phyloP scores from a whole-genome alignment of 2,888 invertebrate species.

The Lasioglossum zephyrum region DNA sequence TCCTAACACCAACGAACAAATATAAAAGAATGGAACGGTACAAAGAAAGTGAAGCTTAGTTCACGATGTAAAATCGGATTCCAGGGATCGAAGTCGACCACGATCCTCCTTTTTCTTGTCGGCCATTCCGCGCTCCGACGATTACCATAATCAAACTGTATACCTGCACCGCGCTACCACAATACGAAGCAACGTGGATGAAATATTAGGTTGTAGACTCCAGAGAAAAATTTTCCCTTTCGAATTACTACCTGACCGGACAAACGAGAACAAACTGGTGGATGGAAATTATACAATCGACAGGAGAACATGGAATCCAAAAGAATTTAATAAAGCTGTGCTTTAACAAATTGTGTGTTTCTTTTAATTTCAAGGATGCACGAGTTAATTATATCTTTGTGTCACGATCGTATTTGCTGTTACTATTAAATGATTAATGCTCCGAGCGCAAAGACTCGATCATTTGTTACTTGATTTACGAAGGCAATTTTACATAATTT shows the following conservation, averaged over 20 bases:
- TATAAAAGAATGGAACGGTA: background rate
- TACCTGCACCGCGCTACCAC: background rate
- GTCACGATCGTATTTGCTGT: no score
- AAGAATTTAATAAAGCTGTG: no score
- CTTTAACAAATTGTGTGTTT: no score
- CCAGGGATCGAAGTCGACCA: background rate
- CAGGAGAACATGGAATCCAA: background rate
- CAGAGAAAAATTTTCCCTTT: background rate
- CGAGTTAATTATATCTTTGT: no score
- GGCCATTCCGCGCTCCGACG: background rate
- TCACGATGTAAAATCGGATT: background rate
- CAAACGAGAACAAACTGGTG: background rate
- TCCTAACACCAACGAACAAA: background rate
- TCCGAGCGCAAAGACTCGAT: no score
- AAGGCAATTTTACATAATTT: no score
- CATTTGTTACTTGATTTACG: no score
- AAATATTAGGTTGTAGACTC: background rate
- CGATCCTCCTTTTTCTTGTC: slow-evolving; percentile 8
- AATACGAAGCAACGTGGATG: background rate
- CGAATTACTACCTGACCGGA: background rate
- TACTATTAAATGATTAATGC: no score
- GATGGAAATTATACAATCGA: background rate
- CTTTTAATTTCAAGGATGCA: no score
- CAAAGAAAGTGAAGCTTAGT: background rate
- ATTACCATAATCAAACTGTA: slow-evolving; percentile 1